Base-by-base conservation (phyloP, 2,888 invertebrate species). In the Microplitis manilae region DNA sequence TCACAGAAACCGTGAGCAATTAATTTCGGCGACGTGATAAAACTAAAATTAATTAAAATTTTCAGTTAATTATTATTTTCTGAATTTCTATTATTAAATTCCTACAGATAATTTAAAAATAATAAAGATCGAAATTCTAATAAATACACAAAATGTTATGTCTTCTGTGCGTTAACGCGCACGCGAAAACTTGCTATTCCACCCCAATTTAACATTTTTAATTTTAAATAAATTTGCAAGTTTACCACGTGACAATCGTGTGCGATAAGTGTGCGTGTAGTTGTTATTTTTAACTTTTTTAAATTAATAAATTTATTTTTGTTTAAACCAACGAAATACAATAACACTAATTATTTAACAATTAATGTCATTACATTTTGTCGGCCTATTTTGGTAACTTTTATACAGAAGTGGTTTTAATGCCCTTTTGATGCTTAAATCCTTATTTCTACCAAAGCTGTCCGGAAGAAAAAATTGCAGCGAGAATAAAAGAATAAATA, bases 251-350 rank as follows among this genome's bases (percentile, higher is more conserved):
- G 73, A 74, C 70, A 68, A 70, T 79, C 74, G 75, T 79, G 80
- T 80, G 80, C 81, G 81, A 81, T 81, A 79, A 80, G 68, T 81
- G 81, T 80, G 81, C 81, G 81, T 80, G 74, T 81, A 77, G 75
- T 68, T 81, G 79, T 50, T 62, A 69, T 68, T 30, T 64, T 62
- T 50, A 30, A 30, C 4, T 30, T 50, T 50, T 13, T 50, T 50
- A 13, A 50, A 8, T 50, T 50, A 50, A 50, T 13, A 2, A 50
- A 50, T 30, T 30, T 30, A 30, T 30, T 30, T 30, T 30, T 30
- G 30, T 30, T 30, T 30, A 30, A 30, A 30, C 30, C 50, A 50
- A 13, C 13, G 2, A 50, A 50, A 13, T 13, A 50, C 9, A 50
- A 13, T 50, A 2, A 50, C 13, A 13, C 13, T 13, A 50, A 13